Evolutionary conservation across 1,140 invertebrate genomes (phyloP).

Genomic region (Octopus sinensis): DNA sequence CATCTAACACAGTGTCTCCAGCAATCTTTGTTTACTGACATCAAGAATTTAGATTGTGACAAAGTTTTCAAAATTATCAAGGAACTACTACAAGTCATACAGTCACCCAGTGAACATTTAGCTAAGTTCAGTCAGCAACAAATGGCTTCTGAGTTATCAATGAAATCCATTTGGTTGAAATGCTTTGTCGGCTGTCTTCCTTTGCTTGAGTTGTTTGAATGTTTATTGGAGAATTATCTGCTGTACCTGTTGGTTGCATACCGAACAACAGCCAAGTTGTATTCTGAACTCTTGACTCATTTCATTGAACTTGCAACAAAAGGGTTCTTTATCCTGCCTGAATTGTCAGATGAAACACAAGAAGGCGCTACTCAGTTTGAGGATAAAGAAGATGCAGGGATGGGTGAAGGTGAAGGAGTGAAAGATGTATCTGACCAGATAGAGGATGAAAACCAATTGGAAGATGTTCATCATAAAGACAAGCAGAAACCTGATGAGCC

Average conservation of each 20-base stretch:
- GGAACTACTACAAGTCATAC: not conserved
- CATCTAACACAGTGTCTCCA: not conserved
- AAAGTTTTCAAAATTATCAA: not conserved
- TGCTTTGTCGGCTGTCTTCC: slow-evolving; percentile 49
- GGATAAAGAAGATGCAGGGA: slow-evolving; percentile 68
- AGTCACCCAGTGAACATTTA: not conserved
- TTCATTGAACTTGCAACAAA: slow-evolving; percentile 82
- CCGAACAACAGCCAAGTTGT: slow-evolving; percentile 76
- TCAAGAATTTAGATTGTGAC: not conserved
- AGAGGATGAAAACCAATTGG: slow-evolving; percentile 87
- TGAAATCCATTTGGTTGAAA: slow-evolving; percentile 14
- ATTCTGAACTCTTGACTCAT: slow-evolving; percentile 77
- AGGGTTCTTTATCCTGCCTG: slow-evolving; percentile 90
- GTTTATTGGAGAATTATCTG: slow-evolving; percentile 75
- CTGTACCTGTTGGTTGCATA: slow-evolving; percentile 73
- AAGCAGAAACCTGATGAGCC: slow-evolving; percentile 60
- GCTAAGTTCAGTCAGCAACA: not conserved
- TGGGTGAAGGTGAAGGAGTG: slow-evolving; percentile 88
- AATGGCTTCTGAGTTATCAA: not conserved
- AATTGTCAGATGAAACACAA: slow-evolving; percentile 62
- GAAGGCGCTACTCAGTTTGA: slow-evolving; percentile 59
- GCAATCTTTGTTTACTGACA: not conserved
- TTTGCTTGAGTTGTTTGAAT: slow-evolving; percentile 74
- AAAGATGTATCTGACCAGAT: slow-evolving; percentile 90
- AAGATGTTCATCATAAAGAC: slow-evolving; percentile 77